These are phyloP conservation scores for Ceraclea dissimilis DNA, from an alignment of 2,888 invertebrate species.

Conservation along the genomic window DNA sequence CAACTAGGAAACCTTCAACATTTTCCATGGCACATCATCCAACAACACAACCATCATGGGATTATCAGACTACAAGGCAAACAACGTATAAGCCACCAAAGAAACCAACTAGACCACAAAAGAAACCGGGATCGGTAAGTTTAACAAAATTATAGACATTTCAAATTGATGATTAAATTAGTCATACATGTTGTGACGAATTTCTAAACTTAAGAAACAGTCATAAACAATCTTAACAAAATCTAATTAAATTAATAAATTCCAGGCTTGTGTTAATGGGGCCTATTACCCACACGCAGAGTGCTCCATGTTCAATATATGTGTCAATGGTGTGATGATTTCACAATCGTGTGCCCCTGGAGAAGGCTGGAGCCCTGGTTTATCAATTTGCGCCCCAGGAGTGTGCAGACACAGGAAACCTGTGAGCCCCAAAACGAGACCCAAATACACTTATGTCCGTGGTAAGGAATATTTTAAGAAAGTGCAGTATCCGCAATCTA, in stretches of 20 bases:
- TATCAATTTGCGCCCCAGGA: constrained; percentile 48
- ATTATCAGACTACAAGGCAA: constrained; percentile 27
- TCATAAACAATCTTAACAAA: neutral
- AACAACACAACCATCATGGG: constrained; percentile 32
- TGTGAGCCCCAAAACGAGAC: constrained; percentile 41
- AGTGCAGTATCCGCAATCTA: too few species aligned
- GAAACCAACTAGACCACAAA: constrained; percentile 22
- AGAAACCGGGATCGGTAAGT: constrained; percentile 29
- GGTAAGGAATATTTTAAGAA: neutral
- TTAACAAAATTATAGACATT: too few species aligned
- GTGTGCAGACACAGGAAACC: constrained; percentile 58
- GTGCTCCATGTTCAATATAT: constrained; percentile 70
- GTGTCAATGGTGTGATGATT: constrained; percentile 65
- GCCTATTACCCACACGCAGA: constrained; percentile 67
- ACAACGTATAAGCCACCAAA: neutral
- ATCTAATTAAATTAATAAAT: neutral
- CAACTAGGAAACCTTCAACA: constrained; percentile 2
- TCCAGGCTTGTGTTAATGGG: constrained; percentile 56
- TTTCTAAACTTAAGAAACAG: too few species aligned
- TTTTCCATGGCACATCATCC: too few species aligned
- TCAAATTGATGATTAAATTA: neutral
- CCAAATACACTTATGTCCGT: neutral
- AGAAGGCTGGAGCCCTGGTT: constrained; percentile 61
- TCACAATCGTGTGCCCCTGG: constrained; percentile 69
- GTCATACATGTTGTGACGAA: too few species aligned